Evolutionary conservation across 2,888 invertebrate genomes (phyloP).

Genomic region (Strigamia maritima): DNA sequence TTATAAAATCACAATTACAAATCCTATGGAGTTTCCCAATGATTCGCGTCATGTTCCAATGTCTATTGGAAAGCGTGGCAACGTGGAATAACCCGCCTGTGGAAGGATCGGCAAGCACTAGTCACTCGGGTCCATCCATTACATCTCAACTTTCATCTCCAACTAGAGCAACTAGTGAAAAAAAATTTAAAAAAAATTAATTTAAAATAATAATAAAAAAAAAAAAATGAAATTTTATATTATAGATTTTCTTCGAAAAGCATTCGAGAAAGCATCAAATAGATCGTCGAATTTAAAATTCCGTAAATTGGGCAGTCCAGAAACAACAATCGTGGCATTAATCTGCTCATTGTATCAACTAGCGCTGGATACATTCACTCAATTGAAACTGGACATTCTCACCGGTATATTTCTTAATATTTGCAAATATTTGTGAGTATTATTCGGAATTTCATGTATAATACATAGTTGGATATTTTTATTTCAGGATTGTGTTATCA

Average conservation of each 20-base stretch:
- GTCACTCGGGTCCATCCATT: background rate
- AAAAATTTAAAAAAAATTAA: background rate
- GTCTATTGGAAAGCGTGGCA: background rate
- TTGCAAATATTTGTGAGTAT: too few species aligned
- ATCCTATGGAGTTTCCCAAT: constrained; percentile 65
- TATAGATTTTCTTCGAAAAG: constrained; percentile 52
- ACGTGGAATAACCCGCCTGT: background rate
- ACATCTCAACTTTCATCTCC: constrained; percentile 37
- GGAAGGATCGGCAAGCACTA: background rate
- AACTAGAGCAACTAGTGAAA: constrained; percentile 42
- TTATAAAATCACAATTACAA: constrained; percentile 65
- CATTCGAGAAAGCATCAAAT: constrained; percentile 51
- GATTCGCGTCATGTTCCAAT: constrained; percentile 53
- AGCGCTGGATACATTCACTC: constrained; percentile 81
- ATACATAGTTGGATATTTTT: too few species aligned
- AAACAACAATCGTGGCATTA: constrained; percentile 75
- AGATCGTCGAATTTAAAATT: constrained; percentile 39
- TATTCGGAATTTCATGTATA: too few species aligned
- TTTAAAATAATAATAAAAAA: background rate
- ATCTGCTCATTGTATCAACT: constrained; percentile 91
- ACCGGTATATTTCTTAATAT: too few species aligned
- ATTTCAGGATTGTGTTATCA: constrained; percentile 87
- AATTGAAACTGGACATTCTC: constrained; percentile 85
- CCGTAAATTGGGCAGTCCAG: constrained; percentile 72
- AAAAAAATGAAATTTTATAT: background rate